These are phyloP conservation scores for Geococcyx californianus DNA, from an alignment of 2,113 vertebrate species.

Conservation along the genomic window DNA sequence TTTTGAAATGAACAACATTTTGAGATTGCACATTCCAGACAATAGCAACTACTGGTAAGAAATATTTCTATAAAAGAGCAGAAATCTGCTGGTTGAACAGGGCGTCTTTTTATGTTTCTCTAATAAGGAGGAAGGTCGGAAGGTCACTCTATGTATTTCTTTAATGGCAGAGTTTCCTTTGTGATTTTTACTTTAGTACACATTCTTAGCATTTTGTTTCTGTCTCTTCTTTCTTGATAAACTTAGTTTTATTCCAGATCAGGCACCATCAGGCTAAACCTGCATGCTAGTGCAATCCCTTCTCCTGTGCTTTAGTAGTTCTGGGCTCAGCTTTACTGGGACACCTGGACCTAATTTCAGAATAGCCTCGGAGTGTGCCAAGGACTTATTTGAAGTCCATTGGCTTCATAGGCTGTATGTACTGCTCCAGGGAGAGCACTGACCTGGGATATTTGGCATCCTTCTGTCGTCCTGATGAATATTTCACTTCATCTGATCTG, in stretches of 20 bases:
- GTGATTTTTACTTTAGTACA: slow-evolving; percentile 2
- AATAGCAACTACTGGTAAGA: slow-evolving; percentile 39
- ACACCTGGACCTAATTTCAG: slow-evolving; percentile 74
- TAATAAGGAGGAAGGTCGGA: slow-evolving; percentile 48
- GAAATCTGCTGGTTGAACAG: background rate
- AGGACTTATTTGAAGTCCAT: slow-evolving; percentile 67
- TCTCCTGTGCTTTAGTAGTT: background rate
- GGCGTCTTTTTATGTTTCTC: background rate
- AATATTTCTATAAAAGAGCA: slow-evolving; percentile 31
- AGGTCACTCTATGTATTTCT: slow-evolving; percentile 42
- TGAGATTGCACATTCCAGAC: slow-evolving; percentile 63
- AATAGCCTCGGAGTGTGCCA: slow-evolving; percentile 50
- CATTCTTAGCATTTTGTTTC: slow-evolving; percentile 31
- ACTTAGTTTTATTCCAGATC: background rate
- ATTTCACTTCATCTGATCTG: slow-evolving; percentile 48
- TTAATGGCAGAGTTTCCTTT: slow-evolving; percentile 32
- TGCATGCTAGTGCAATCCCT: background rate
- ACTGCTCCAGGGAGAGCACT: slow-evolving; percentile 56
- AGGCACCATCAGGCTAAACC: background rate
- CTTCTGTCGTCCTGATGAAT: slow-evolving; percentile 51
- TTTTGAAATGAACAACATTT: slow-evolving; percentile 71
- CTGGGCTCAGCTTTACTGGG: slow-evolving; percentile 25
- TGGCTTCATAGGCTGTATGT: slow-evolving; percentile 44
- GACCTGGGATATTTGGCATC: slow-evolving; percentile 69
- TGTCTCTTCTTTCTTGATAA: slow-evolving; percentile 47